Percentiles rank a stretch among this genome's conserved stretches.
Evolutionary conservation across 2,113 vertebrate species (phyloP).

Genomic region (Salvelinus alpinus): DNA sequence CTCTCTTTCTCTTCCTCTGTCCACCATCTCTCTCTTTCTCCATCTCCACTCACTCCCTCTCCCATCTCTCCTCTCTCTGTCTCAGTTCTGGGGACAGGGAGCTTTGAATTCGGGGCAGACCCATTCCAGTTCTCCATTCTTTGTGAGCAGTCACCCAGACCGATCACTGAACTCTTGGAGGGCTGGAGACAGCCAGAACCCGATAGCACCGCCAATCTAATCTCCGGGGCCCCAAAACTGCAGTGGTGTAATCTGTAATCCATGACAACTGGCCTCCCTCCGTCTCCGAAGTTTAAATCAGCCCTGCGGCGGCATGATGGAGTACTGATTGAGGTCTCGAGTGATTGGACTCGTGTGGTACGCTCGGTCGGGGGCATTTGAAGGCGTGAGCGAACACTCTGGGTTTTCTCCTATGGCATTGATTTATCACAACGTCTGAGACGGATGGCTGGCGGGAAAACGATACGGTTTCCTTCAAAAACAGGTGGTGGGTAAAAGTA

Average conservation of each 20-base stretch:
- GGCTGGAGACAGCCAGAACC: constrained; percentile 37
- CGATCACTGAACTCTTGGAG: constrained; percentile 18
- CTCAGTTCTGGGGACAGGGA: constrained; percentile 8
- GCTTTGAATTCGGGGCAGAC: constrained; percentile 36
- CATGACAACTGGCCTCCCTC: constrained; percentile 32
- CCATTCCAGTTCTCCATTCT: constrained; percentile 53
- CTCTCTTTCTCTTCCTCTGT: constrained; percentile 32
- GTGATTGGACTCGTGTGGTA: constrained; percentile 44
- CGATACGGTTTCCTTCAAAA: not conserved
- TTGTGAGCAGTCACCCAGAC: constrained; percentile 46
- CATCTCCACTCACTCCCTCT: not conserved
- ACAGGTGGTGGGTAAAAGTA: not conserved
- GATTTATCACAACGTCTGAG: not conserved
- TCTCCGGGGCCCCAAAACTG: constrained; percentile 38
- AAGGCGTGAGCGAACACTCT: constrained; percentile 41
- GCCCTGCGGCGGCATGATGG: constrained; percentile 44
- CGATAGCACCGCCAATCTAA: constrained; percentile 45
- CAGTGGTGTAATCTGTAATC: constrained; percentile 34
- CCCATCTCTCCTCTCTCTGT: not conserved
- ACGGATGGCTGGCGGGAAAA: not conserved
- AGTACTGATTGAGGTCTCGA: constrained; percentile 52
- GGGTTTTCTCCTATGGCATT: not conserved
- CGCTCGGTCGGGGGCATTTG: constrained; percentile 34
- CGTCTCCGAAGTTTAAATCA: constrained; percentile 52
- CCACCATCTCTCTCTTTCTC: constrained; percentile 6